These are phyloP conservation scores for Microplitis mediator DNA, from an alignment of 1,140 invertebrate genomes.

Conservation along the genomic window DNA sequence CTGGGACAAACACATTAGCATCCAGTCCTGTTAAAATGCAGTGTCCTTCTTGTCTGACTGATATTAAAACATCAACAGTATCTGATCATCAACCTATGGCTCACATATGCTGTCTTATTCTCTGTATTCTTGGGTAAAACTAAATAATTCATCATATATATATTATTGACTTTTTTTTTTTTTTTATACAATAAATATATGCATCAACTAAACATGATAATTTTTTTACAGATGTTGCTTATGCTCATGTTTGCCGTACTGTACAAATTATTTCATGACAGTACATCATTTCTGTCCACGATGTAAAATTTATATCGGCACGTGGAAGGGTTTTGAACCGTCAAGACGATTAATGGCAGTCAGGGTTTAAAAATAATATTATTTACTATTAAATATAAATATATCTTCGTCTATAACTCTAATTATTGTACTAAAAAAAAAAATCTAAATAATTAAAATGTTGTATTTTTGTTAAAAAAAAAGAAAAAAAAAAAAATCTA, in stretches of 20 bases:
- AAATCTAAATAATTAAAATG: too few species aligned
- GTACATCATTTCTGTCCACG: conserved; percentile 62
- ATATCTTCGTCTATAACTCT: not conserved
- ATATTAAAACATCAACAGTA: conserved; percentile 57
- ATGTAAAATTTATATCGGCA: conserved; percentile 61
- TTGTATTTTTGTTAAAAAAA: too few species aligned
- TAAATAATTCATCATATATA: not conserved
- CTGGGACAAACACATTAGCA: conserved; percentile 42
- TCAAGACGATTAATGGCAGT: conserved; percentile 16
- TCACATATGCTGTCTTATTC: conserved; percentile 57
- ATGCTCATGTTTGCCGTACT: conserved; percentile 63
- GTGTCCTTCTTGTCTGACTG: conserved; percentile 52
- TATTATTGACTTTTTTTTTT: not conserved
- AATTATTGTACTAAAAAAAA: not conserved
- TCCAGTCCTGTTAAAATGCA: conserved; percentile 54
- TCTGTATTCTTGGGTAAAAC: conserved; percentile 55
- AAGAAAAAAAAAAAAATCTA: too few species aligned
- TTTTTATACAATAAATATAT: not conserved
- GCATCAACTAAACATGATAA: conserved; percentile 15
- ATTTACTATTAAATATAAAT: not conserved
- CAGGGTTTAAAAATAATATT: conserved; percentile 9
- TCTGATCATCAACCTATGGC: conserved; percentile 57
- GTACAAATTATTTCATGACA: conserved; percentile 60
- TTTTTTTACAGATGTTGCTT: conserved; percentile 58
- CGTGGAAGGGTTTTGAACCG: conserved; percentile 55